These are phyloP conservation scores for Drosophila orosa DNA, from an alignment of 1,140 invertebrate species.

Conservation along the genomic window DNA sequence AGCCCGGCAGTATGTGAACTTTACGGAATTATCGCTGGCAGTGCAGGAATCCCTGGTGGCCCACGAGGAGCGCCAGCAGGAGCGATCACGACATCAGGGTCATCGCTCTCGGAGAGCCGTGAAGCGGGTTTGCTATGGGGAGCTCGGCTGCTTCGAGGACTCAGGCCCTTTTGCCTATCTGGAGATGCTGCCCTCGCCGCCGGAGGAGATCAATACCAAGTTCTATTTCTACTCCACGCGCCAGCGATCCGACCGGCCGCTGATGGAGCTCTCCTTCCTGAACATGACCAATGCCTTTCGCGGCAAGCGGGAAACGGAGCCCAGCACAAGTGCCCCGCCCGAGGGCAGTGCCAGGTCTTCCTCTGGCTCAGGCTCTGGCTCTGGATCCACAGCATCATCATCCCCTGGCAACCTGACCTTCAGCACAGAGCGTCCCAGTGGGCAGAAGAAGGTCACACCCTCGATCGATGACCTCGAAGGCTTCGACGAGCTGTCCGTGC, in stretches of 20 bases:
- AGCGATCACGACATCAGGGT: conserved; percentile 28
- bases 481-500: conserved; percentile 87
- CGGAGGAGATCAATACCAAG: conserved; percentile 93
- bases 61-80: conserved; percentile 55
- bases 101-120: conserved; percentile 86
- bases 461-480: conserved; percentile 77
- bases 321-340: neutral
- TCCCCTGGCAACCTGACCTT: neutral
- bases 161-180: conserved; percentile 95
- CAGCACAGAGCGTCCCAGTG: conserved; percentile 40
- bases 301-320: conserved; percentile 54
- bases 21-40: conserved; percentile 63
- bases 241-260: conserved; percentile 87
- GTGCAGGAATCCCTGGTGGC: conserved; percentile 62
- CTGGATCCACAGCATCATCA: neutral
- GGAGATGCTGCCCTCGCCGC: conserved; percentile 94
- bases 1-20: conserved; percentile 34
- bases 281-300: conserved; percentile 87
- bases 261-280: conserved; percentile 88
- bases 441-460: conserved; percentile 52
- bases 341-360: conserved; percentile 11
- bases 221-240: conserved; percentile 89
- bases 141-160: conserved; percentile 97
- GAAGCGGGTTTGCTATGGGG: conserved; percentile 93
- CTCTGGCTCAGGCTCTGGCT: neutral